Conservation (phyloP, 2,888 invertebrate genomes). For the Aquatica leii region DNA sequence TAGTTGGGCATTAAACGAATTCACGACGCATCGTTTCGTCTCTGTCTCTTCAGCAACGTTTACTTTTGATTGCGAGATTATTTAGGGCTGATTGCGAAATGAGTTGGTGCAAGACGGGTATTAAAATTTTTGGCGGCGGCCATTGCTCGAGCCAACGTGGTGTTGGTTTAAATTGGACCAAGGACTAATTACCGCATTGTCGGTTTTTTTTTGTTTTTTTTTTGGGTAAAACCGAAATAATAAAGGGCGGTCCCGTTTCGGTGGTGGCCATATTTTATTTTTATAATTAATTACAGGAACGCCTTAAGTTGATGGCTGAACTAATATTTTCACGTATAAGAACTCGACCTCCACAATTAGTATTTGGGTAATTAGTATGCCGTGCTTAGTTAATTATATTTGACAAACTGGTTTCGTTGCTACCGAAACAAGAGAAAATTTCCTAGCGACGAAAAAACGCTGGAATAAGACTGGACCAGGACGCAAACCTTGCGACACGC, state of each 20-base stretch:
- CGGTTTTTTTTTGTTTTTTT: constrained; percentile 39
- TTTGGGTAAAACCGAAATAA: constrained; percentile 38
- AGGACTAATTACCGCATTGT: constrained; percentile 34
- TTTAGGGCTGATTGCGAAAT: too few species aligned
- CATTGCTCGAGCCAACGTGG: constrained; percentile 16
- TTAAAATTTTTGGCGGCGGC: constrained; percentile 15
- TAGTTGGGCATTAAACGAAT: constrained; percentile 20
- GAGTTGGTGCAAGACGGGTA: neutral
- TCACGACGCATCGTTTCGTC: constrained; percentile 20
- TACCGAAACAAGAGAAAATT: too few species aligned
- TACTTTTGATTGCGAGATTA: too few species aligned
- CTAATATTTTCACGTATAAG: constrained; percentile 26
- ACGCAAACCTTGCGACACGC: too few species aligned
- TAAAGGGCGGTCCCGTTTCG: constrained; percentile 37
- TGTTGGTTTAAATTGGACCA: constrained; percentile 16
- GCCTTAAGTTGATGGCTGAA: constrained; percentile 40
- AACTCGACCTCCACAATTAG: neutral
- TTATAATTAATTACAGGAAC: constrained; percentile 47
- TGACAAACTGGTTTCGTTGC: neutral
- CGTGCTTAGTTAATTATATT: constrained; percentile 1
- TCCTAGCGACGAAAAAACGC: too few species aligned
- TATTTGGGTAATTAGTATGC: neutral
- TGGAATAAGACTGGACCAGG: too few species aligned
- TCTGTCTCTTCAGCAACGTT: constrained; percentile 4
- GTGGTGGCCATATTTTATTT: constrained; percentile 48